phyloP scores from a whole-genome alignment of 30 jellyfish, hydroid and myxozoan species.

The Chironex yamaguchii region DNA sequence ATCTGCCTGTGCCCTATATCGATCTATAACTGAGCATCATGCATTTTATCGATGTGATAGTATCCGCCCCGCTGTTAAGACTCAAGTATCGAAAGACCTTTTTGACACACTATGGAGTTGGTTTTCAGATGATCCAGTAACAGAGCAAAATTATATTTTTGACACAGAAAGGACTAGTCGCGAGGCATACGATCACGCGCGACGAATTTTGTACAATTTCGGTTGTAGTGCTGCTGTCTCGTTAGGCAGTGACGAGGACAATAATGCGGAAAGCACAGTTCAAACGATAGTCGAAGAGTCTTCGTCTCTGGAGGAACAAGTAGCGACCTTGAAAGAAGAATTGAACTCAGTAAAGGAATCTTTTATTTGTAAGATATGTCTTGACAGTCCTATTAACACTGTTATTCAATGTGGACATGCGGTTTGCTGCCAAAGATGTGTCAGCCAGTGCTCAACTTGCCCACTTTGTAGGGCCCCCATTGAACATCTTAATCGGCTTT shows the following conservation, averaged over 20 bases:
- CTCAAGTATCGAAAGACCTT: conserved; percentile 93
- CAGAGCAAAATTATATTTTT: conserved; percentile 91
- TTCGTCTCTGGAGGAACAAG: background rate
- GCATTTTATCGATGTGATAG: conserved; percentile 98
- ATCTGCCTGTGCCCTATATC: conserved; percentile 92
- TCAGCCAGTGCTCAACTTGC: conserved; percentile 61
- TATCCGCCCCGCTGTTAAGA: conserved; percentile 87
- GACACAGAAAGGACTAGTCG: conserved; percentile 97
- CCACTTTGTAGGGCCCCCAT: conserved; percentile 90
- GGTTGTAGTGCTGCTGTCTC: conserved; percentile 81
- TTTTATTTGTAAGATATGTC: conserved; percentile 78
- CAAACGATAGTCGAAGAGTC: conserved; percentile 9
- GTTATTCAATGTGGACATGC: conserved; percentile 96
- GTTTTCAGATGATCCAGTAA: conserved; percentile 73
- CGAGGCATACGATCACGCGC: conserved; percentile 97
- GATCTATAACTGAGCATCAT: conserved; percentile 96
- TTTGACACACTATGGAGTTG: conserved; percentile 81
- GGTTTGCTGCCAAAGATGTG: conserved; percentile 78
- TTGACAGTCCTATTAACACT: conserved; percentile 80
- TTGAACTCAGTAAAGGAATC: conserved; percentile 71
- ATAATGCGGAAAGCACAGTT: background rate
- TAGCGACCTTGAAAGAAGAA: conserved; percentile 49
- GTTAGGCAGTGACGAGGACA: conserved; percentile 7
- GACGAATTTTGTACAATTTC: conserved; percentile 88
- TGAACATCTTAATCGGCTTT: conserved; percentile 49